Conservation (phyloP, 2,888 invertebrate genomes). For the Sisyra nigra region DNA sequence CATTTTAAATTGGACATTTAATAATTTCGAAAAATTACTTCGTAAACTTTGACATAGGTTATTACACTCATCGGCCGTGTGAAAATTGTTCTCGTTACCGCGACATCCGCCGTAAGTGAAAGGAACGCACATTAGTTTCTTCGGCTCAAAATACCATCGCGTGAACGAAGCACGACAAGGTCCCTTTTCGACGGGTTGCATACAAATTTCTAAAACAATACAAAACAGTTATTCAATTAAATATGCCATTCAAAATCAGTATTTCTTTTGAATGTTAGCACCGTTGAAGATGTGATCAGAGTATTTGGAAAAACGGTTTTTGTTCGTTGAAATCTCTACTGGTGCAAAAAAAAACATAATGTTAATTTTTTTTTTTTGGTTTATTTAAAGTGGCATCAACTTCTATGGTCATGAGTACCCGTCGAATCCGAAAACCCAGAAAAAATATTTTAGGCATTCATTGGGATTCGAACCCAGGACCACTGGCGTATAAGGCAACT, state of each 20-base stretch:
- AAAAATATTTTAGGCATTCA: too few species aligned
- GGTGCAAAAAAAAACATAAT: too few species aligned
- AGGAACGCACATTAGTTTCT: slow-evolving; percentile 60
- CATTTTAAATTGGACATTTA: background rate
- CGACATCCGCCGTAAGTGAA: slow-evolving; percentile 83
- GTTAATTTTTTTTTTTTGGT: too few species aligned
- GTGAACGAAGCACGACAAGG: slow-evolving; percentile 78
- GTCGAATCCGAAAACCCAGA: too few species aligned
- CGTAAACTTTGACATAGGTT: slow-evolving; percentile 47
- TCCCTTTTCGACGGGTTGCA: slow-evolving; percentile 60
- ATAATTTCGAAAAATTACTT: slow-evolving; percentile 25
- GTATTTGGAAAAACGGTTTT: too few species aligned
- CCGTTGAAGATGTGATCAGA: background rate
- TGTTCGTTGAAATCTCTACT: too few species aligned
- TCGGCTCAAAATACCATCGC: slow-evolving; percentile 72
- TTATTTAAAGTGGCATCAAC: too few species aligned
- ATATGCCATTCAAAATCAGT: slow-evolving; percentile 5
- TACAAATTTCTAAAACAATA: slow-evolving; percentile 62
- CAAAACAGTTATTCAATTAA: slow-evolving; percentile 8
- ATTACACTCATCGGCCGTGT: slow-evolving; percentile 60
- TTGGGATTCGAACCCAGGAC: too few species aligned
- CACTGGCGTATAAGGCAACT: too few species aligned
- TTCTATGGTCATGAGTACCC: too few species aligned
- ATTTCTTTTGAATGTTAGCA: too few species aligned
- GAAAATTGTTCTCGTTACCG: slow-evolving; percentile 85